These are phyloP conservation scores for Ellobium chinense DNA, from an alignment of 2,888 invertebrate genomes.

Conservation along the genomic window DNA sequence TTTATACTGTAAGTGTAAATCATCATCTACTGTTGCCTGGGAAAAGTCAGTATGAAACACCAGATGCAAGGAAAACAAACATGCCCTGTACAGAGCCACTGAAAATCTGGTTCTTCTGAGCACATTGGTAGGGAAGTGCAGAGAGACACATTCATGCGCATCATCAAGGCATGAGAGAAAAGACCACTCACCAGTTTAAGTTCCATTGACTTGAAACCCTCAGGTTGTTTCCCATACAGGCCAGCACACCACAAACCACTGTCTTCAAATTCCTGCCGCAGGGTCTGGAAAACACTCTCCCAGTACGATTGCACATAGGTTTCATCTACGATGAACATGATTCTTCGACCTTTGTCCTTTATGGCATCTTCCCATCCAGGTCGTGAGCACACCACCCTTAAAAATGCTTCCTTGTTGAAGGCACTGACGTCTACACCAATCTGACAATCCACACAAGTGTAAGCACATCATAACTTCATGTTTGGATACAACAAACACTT, in stretches of 20 bases:
- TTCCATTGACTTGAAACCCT: conserved; percentile 10
- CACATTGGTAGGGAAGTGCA: no score
- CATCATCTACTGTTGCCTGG: no score
- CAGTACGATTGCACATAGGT: conserved; percentile 51
- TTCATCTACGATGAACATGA: conserved; percentile 51
- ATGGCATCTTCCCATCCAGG: conserved; percentile 11
- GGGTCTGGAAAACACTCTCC: conserved; percentile 35
- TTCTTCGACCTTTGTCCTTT: neutral
- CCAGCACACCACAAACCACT: conserved; percentile 50
- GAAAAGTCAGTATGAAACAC: no score
- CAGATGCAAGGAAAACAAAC: no score
- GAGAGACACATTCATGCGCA: no score
- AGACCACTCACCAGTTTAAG: conserved; percentile 25
- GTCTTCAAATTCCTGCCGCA: conserved; percentile 19
- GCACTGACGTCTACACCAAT: conserved; percentile 25
- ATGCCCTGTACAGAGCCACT: no score
- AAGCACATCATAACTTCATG: no score
- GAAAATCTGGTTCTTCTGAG: no score
- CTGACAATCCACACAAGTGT: neutral
- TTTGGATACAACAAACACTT: neutral
- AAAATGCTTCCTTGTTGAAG: conserved; percentile 32
- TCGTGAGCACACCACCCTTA: conserved; percentile 3
- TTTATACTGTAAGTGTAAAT: no score
- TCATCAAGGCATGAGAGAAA: no score
- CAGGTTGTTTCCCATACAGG: conserved; percentile 48